Conservation (phyloP, 2,113 vertebrate genomes). For the Labeo rohita region DNA sequence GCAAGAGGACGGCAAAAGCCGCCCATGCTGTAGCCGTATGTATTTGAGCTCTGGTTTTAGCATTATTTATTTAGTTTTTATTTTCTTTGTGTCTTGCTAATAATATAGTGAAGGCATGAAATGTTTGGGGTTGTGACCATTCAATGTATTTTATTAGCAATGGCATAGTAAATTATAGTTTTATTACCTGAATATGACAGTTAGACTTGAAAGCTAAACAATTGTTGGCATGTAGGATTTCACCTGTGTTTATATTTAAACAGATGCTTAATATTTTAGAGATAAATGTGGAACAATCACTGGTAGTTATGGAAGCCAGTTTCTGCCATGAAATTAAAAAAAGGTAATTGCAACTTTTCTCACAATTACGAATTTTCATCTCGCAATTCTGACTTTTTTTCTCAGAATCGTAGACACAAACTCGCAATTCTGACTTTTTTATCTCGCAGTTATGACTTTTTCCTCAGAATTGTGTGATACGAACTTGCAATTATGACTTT, state of each 20-base stretch:
- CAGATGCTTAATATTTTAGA: constrained; percentile 60
- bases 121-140: constrained; percentile 31
- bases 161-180: constrained; percentile 43
- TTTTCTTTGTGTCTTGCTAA: constrained; percentile 29
- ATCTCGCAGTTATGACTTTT: too few relatives aligned
- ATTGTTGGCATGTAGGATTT: constrained; percentile 53
- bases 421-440: too few relatives aligned
- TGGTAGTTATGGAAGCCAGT: background rate
- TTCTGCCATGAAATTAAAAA: too few relatives aligned
- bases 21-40: background rate
- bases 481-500: too few relatives aligned
- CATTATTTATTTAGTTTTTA: constrained; percentile 40
- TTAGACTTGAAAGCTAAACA: constrained; percentile 18
- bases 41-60: constrained; percentile 19
- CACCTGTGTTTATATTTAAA: constrained; percentile 25
- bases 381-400: too few relatives aligned
- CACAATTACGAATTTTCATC: too few relatives aligned
- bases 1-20: background rate
- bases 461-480: too few relatives aligned
- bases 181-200: constrained; percentile 52
- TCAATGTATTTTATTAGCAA: constrained; percentile 5
- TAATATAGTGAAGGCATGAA: constrained; percentile 19
- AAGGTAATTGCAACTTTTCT: too few relatives aligned
- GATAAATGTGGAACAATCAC: constrained; percentile 63
- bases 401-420: too few relatives aligned